Conservation (phyloP, 1,140 invertebrate genomes). For the Wasmannia auropunctata region DNA sequence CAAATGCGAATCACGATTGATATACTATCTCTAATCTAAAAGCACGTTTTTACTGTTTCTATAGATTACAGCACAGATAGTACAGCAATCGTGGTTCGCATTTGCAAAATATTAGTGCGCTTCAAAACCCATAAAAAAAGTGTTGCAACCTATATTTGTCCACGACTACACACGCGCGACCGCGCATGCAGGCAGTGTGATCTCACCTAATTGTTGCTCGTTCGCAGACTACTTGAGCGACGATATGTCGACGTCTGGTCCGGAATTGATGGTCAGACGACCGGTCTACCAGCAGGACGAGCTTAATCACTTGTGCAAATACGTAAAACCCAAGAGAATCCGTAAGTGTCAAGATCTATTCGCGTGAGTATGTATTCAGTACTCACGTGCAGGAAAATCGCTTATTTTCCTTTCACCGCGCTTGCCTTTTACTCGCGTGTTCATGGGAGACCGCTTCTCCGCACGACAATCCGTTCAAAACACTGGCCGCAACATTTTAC, state of each 20-base stretch:
- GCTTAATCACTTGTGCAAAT: constrained; percentile 82
- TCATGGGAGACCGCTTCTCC: neutral
- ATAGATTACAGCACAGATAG: too few relatives aligned
- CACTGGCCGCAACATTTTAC: neutral
- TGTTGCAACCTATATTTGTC: too few relatives aligned
- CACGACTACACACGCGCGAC: too few relatives aligned
- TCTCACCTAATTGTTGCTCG: constrained; percentile 9
- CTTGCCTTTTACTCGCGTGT: constrained; percentile 27
- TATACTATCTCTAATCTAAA: too few relatives aligned
- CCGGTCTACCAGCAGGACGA: constrained; percentile 86
- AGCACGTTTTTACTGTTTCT: too few relatives aligned
- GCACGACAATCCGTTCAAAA: constrained; percentile 3
- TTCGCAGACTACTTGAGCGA: constrained; percentile 64
- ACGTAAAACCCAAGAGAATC: constrained; percentile 72
- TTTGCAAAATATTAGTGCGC: too few relatives aligned
- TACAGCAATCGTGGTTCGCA: too few relatives aligned
- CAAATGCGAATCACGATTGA: too few relatives aligned
- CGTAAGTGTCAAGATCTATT: constrained; percentile 71
- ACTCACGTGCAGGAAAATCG: neutral
- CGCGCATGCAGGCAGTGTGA: neutral
- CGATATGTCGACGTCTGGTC: constrained; percentile 83
- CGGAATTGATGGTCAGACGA: constrained; percentile 85
- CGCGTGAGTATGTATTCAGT: neutral
- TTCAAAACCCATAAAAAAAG: too few relatives aligned
- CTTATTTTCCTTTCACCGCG: constrained; percentile 29